These are phyloP conservation scores for Aldrovandia affinis DNA, from an alignment of 2,797 vertebrate species.

Conservation along the genomic window DNA sequence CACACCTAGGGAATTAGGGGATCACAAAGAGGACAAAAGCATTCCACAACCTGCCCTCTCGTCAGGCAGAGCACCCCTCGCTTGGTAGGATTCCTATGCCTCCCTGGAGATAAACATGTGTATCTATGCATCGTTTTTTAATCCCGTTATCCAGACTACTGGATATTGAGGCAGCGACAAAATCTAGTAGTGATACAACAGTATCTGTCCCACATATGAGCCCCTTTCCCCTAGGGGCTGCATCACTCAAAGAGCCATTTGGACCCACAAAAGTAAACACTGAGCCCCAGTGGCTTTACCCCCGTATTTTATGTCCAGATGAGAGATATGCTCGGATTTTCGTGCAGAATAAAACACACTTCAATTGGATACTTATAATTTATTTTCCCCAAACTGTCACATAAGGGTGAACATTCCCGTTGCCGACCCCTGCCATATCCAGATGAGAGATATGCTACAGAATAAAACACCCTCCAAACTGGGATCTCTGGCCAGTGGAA, in stretches of 20 bases:
- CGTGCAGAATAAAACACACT: too few species aligned
- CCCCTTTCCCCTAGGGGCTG: not conserved
- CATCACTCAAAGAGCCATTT: too few species aligned
- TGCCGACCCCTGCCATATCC: too few species aligned
- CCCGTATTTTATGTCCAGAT: too few species aligned
- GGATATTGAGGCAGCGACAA: not conserved
- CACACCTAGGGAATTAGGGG: not conserved
- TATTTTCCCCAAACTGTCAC: too few species aligned
- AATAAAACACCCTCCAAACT: not conserved
- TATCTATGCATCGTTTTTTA: not conserved
- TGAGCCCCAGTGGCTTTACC: too few species aligned
- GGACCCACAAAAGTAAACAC: too few species aligned
- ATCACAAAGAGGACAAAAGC: not conserved
- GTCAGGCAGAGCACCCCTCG: not conserved
- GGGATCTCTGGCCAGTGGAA: too few species aligned
- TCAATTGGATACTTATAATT: too few species aligned
- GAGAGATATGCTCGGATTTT: too few species aligned
- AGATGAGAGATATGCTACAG: not conserved
- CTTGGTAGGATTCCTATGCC: not conserved
- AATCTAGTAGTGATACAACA: not conserved
- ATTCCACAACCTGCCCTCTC: not conserved
- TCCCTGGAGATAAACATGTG: not conserved
- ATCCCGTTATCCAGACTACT: not conserved
- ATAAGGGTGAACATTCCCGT: too few species aligned
- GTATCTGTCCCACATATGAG: not conserved